Conservation (phyloP, 2,113 vertebrate species). For the Mormyrus lacerda region DNA sequence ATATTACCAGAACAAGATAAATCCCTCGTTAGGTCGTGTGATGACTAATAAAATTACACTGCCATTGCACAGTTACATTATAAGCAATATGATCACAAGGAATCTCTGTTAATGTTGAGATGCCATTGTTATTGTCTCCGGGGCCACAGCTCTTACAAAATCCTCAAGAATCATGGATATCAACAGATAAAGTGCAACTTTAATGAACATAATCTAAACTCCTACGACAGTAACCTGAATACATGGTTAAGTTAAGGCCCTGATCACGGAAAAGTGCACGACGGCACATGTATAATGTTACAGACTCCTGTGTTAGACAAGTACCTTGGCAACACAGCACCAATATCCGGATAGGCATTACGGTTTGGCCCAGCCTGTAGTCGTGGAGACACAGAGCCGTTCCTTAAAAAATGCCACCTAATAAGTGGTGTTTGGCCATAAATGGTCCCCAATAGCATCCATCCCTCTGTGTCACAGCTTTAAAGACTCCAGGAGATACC, state of each 20-base stretch:
- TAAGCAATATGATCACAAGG: slow-evolving; percentile 3
- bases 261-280: neutral
- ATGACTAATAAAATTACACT: neutral
- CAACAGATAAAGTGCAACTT: slow-evolving; percentile 65
- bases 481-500: neutral
- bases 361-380: neutral
- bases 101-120: neutral
- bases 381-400: neutral
- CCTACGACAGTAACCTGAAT: slow-evolving; percentile 9
- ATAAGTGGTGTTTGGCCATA: neutral
- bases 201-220: slow-evolving; percentile 39
- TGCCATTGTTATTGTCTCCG: neutral
- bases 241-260: neutral
- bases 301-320: slow-evolving; percentile 13
- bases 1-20: neutral
- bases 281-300: slow-evolving; percentile 19
- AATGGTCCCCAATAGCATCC: neutral
- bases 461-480: neutral
- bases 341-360: neutral
- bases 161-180: slow-evolving; percentile 53
- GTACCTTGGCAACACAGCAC: neutral
- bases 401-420: neutral
- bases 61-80: neutral
- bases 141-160: neutral
- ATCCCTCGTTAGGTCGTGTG: neutral